phyloP scores from a whole-genome alignment of 2,113 vertebrate genomes.

The Hemibagrus wyckioides region DNA sequence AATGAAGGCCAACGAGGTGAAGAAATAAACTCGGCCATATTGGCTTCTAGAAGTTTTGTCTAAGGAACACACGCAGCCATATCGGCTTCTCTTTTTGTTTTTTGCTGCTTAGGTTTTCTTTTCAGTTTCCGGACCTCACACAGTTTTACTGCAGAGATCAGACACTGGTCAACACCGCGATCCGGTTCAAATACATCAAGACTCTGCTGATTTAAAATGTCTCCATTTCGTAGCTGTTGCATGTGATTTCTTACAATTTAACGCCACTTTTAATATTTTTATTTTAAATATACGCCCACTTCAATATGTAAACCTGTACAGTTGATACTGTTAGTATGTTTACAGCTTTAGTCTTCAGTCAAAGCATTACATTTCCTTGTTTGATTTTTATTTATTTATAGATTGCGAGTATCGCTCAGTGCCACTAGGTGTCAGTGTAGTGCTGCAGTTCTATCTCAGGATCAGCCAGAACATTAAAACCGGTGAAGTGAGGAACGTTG shows the following conservation, averaged over 20 bases:
- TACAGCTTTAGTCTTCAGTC: background rate
- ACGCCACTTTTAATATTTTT: background rate
- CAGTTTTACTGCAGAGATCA: background rate
- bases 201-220: background rate
- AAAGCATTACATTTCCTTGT: background rate
- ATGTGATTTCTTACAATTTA: background rate
- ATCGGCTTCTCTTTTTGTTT: conserved; percentile 17
- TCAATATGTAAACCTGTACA: background rate
- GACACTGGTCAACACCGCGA: background rate
- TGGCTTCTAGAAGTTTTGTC: conserved; percentile 14
- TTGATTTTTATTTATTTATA: background rate
- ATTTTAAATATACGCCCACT: background rate
- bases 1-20: conserved; percentile 91
- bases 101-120: background rate
- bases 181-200: background rate
- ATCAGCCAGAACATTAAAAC: background rate
- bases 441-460: conserved; percentile 9
- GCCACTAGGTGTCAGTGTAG: conserved; percentile 65
- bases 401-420: background rate
- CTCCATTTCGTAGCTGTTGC: background rate
- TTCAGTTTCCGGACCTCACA: background rate
- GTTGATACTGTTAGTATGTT: background rate
- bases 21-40: conserved; percentile 65
- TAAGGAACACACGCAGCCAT: background rate
- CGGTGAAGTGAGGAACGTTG: too few species aligned